These are phyloP conservation scores for Drosophila koepferae DNA, from an alignment of 2,888 invertebrate genomes.

Conservation along the genomic window DNA sequence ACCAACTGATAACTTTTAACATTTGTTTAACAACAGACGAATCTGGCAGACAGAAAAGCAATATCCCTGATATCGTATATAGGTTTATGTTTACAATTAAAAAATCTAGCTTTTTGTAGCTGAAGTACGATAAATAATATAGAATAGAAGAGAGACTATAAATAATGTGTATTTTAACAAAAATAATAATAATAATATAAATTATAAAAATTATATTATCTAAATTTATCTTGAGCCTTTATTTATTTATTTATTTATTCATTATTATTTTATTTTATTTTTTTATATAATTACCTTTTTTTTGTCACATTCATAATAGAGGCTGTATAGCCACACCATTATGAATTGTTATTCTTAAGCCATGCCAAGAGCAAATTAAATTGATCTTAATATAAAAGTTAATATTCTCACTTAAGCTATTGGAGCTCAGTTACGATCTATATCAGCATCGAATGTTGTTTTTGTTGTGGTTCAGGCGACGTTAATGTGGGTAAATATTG, in stretches of 20 bases:
- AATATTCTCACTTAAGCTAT: neutral
- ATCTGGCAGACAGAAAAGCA: too few species aligned
- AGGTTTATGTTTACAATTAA: too few species aligned
- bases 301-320: neutral
- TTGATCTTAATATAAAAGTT: neutral
- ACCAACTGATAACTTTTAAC: neutral
- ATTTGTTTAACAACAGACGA: neutral
- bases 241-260: too few species aligned
- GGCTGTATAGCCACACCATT: neutral
- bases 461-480: neutral
- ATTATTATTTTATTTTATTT: neutral
- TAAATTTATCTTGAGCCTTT: neutral
- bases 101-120: too few species aligned
- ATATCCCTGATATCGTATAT: neutral
- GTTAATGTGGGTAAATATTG: constrained; percentile 34
- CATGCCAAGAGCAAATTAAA: neutral
- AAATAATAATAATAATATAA: neutral
- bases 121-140: too few species aligned
- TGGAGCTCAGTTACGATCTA: neutral
- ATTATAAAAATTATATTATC: too few species aligned
- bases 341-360: neutral
- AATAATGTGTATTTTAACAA: neutral
- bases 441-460: neutral
- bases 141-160: neutral
- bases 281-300: neutral